Conservation (phyloP, 2,888 invertebrate genomes). For the Lamellibrachia satsuma region DNA sequence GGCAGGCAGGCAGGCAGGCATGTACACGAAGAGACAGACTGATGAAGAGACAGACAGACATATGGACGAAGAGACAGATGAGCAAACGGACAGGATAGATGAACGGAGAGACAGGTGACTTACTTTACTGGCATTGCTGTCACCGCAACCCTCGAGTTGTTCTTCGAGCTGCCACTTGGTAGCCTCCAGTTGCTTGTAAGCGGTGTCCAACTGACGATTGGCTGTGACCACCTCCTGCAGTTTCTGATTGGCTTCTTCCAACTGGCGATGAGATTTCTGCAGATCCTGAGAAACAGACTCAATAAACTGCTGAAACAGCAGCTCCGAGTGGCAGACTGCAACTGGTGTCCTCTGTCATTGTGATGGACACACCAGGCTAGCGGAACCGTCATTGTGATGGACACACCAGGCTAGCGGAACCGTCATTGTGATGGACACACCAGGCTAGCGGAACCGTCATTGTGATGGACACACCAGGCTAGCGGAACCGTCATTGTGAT, state of each 20-base stretch:
- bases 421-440: no score
- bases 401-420: no score
- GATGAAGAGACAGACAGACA: no score
- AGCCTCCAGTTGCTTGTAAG: constrained; percentile 32
- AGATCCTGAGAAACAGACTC: not conserved
- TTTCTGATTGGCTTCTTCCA: constrained; percentile 26
- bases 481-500: not conserved
- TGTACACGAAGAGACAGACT: no score
- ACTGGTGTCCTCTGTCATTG: not conserved
- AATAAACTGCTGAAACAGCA: not conserved
- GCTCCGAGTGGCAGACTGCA: not conserved
- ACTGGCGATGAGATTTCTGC: not conserved
- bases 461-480: no score
- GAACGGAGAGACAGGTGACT: not conserved
- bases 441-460: no score
- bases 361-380: not conserved
- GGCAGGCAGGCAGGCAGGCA: no score
- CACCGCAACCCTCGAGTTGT: constrained; percentile 21
- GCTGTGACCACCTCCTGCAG: constrained; percentile 26
- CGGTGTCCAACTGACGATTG: constrained; percentile 28
- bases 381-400: no score
- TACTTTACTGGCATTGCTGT: not conserved
- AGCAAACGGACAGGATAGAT: not conserved
- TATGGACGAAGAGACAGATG: not conserved
- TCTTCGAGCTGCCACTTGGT: constrained; percentile 27